Evolutionary conservation across 2,888 invertebrate genomes (phyloP).

Genomic region (Mythimna loreyi): DNA sequence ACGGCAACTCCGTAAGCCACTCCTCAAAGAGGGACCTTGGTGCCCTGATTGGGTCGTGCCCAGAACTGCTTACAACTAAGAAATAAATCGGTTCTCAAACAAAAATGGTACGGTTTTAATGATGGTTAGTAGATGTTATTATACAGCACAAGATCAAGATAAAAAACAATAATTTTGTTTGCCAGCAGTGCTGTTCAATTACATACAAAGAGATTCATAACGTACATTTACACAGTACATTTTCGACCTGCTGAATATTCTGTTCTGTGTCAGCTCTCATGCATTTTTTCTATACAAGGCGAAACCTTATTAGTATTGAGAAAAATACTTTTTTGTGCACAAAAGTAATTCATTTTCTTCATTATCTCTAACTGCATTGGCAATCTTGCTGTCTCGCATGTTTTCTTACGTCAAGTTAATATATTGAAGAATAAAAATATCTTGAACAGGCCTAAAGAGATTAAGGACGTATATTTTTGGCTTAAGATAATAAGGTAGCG

Average conservation of each 20-base stretch:
- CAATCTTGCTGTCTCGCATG: constrained; percentile 38
- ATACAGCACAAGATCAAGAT: too few relatives aligned
- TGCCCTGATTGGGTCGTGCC: too few relatives aligned
- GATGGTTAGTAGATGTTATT: too few relatives aligned
- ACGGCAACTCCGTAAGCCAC: too few relatives aligned
- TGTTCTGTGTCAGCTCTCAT: background rate
- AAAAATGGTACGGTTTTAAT: too few relatives aligned
- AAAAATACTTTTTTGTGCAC: constrained; percentile 21
- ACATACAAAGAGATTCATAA: background rate
- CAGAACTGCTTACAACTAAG: too few relatives aligned
- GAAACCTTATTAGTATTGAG: constrained; percentile 28
- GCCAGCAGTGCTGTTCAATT: too few relatives aligned
- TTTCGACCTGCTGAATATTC: constrained; percentile 4
- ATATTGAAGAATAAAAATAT: constrained; percentile 15
- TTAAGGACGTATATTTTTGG: background rate
- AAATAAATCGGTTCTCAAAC: too few relatives aligned
- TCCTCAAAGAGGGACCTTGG: too few relatives aligned
- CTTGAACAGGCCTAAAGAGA: background rate
- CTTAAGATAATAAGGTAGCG: background rate
- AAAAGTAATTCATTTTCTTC: constrained; percentile 21
- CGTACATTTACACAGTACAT: too few relatives aligned
- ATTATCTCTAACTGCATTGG: constrained; percentile 27
- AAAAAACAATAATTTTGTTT: too few relatives aligned
- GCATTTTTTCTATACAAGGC: constrained; percentile 29
- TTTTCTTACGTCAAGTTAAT: constrained; percentile 27